Evolutionary conservation across 2,888 invertebrate species (phyloP), one percentile per base, ranked within the genome.

Genomic region (Himalopsyche anomala): DNA sequence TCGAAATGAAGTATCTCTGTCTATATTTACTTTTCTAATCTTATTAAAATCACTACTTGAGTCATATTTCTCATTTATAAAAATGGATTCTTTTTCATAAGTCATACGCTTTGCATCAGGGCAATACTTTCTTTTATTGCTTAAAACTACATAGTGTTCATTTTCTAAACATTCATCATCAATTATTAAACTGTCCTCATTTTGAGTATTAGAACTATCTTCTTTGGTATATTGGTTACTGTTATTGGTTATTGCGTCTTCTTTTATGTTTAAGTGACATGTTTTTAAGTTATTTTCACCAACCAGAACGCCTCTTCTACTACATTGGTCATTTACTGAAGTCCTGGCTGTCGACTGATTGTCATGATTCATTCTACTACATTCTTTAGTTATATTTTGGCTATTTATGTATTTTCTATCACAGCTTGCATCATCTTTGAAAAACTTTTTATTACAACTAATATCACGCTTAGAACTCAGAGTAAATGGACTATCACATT

Each of bases 351-450:
- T 62, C 19, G 28, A 62, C 15, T n/a, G 62, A 62, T 62, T 19
- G 6, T 19, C 62, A 62, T 19, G n/a, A 19, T 62, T 62, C 28
- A 62, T n/a, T 19, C 11, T 19, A 62, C 11, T n/a, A 28, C 19
- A 19, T 62, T 62, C 62, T 28, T 62, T n/a, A 19, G 19, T 11
- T 19, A 62, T 62, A 19, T 62, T 62, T 62, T 28, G n/a, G 28
- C 11, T 9, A 9, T 36, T 17, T 38, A 80, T 45, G 40, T 80
- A 56, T 45, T 82, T 83, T 56, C 81, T 45, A 40, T 87, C 84
- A 74, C 80, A 55, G 38, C 51, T 51, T 15, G 83, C 83, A 19
- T 87, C 82, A 40, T 85, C 84, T 86, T 86, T 87, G 28, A 83
- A 81, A n/a, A 84, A 80, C 62, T 81, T 85, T 51, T 80, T 85